phyloP scores from a whole-genome alignment of 2,113 vertebrate genomes.

The Etia nguti region DNA sequence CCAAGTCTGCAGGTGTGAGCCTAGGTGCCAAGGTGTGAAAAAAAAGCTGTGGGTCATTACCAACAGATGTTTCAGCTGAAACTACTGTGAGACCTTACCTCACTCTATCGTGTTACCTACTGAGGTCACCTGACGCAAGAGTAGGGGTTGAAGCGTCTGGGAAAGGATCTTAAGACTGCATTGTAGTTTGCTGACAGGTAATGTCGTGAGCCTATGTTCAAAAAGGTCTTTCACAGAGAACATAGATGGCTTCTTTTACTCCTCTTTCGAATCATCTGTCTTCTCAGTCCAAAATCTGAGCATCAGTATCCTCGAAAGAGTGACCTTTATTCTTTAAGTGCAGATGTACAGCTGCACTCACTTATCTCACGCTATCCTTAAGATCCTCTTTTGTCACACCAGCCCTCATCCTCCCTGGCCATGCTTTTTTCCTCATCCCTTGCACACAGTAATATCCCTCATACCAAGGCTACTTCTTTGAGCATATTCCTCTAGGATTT shows the following conservation, averaged over 20 bases:
- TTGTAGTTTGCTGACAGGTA: neutral
- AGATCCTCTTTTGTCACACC: neutral
- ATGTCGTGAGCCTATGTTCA: neutral
- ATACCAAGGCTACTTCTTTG: neutral
- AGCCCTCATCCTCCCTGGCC: neutral
- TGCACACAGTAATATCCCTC: neutral
- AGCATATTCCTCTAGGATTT: neutral
- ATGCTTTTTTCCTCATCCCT: neutral
- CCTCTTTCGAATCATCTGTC: neutral
- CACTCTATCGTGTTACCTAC: neutral
- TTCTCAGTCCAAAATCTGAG: neutral
- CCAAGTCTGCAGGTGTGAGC: neutral
- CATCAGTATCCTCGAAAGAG: neutral
- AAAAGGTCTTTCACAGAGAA: neutral
- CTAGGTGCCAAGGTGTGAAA: neutral
- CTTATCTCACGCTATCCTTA: neutral
- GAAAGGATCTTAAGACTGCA: neutral
- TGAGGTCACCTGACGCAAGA: neutral
- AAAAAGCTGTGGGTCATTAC: neutral
- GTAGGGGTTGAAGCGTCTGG: neutral
- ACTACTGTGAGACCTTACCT: neutral
- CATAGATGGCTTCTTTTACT: neutral
- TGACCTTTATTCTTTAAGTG: neutral
- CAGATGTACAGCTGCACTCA: neutral
- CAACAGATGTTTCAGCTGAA: neutral